phyloP scores from a whole-genome alignment of 2,888 invertebrate species.

The Sepiola atlantica region DNA sequence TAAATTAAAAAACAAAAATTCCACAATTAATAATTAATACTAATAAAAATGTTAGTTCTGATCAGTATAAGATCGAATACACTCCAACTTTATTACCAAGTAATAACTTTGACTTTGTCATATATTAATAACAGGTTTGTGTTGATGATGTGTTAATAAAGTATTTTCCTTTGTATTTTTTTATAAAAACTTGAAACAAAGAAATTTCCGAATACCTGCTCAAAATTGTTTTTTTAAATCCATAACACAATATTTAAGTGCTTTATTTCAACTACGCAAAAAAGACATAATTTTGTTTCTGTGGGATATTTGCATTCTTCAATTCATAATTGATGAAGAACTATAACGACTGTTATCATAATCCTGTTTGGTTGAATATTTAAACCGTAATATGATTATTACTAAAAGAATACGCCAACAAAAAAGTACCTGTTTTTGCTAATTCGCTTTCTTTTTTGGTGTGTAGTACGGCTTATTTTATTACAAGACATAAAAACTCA shows the following conservation, averaged over 20 bases:
- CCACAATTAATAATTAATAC: too few relatives aligned
- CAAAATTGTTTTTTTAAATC: background rate
- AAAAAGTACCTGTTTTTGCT: background rate
- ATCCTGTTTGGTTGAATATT: background rate
- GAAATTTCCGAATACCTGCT: background rate
- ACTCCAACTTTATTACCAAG: too few relatives aligned
- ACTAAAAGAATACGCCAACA: background rate
- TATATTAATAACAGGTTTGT: too few relatives aligned
- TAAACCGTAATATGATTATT: background rate
- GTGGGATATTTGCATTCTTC: background rate
- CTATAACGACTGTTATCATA: background rate
- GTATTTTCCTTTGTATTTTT: too few relatives aligned
- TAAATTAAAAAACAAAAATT: too few relatives aligned
- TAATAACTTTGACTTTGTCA: too few relatives aligned
- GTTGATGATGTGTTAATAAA: too few relatives aligned
- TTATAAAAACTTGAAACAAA: background rate
- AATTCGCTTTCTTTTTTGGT: background rate
- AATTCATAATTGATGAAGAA: background rate
- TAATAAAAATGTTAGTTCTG: too few relatives aligned
- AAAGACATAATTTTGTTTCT: background rate
- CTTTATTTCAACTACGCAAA: background rate
- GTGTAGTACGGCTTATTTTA: background rate
- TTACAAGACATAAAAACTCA: background rate
- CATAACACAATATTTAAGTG: background rate
- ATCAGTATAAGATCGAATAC: too few relatives aligned